phyloP scores from a whole-genome alignment of 2,113 vertebrate genomes.

The Coptodon bakossiorum region DNA sequence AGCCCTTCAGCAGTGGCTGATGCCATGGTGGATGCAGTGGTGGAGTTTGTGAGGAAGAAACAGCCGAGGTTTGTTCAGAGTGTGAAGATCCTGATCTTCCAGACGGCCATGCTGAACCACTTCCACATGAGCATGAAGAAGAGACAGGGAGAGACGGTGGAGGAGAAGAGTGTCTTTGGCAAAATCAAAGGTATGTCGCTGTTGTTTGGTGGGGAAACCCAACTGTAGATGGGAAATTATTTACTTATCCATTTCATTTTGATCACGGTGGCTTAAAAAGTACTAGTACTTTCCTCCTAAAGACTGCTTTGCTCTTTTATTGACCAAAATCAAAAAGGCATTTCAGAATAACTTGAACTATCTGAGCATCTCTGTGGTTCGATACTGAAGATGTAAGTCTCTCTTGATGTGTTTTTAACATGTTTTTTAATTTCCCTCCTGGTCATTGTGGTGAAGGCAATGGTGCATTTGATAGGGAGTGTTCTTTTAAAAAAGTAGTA shows the following conservation, averaged over 20 bases:
- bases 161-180: rapidly evolving
- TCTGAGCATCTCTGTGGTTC: rapidly evolving
- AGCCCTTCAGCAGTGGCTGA: constrained; percentile 71
- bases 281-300: not conserved
- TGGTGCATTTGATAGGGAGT: rapidly evolving
- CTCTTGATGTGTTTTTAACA: not conserved
- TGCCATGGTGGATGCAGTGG: constrained; percentile 75
- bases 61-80: constrained; percentile 36
- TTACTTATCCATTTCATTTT: not conserved
- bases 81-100: constrained; percentile 84
- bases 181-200: constrained; percentile 47
- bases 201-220: rapidly evolving
- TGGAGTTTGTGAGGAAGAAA: constrained; percentile 72
- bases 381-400: not conserved
- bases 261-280: not conserved
- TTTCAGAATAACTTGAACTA: rapidly evolving
- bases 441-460: not conserved
- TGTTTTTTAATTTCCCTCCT: not conserved
- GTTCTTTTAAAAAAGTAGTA: not conserved
- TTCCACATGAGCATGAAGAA: constrained; percentile 78
- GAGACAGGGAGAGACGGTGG: constrained; percentile 32
- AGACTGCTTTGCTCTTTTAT: not conserved
- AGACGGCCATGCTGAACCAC: constrained; percentile 66
- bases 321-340: not conserved
- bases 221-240: not conserved